These are phyloP conservation scores for Xenopus tropicalis DNA, from an alignment of 2,113 vertebrate species.

Conservation along the genomic window DNA sequence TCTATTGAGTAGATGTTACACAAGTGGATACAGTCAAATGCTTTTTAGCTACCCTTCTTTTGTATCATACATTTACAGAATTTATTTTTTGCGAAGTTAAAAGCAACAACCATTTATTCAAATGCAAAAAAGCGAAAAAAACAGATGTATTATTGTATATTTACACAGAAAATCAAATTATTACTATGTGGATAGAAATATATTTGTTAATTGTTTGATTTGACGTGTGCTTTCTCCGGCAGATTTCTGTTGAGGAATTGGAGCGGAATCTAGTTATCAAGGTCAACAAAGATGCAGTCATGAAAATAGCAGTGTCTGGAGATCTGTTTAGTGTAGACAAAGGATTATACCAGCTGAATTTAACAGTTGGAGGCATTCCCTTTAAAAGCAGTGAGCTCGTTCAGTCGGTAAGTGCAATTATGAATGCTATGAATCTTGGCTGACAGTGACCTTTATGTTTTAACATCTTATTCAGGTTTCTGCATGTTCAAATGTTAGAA, in stretches of 20 bases:
- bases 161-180: too few species aligned
- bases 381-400: slow-evolving; percentile 80
- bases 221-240: slow-evolving; percentile 9
- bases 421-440: background rate
- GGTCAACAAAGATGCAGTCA: slow-evolving; percentile 91
- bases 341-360: slow-evolving; percentile 88
- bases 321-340: slow-evolving; percentile 81
- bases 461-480: too few species aligned
- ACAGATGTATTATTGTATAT: too few species aligned
- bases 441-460: background rate
- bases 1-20: too few species aligned
- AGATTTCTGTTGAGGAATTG: slow-evolving; percentile 95
- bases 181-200: too few species aligned
- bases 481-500: background rate
- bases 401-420: slow-evolving; percentile 68
- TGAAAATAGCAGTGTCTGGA: slow-evolving; percentile 91
- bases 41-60: too few species aligned
- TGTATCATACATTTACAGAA: too few species aligned
- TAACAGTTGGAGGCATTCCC: slow-evolving; percentile 91
- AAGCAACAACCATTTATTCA: too few species aligned
- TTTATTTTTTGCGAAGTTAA: too few species aligned
- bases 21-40: too few species aligned
- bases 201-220: too few species aligned
- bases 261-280: slow-evolving; percentile 86
- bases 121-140: too few species aligned